Base-by-base conservation (phyloP, 2,113 vertebrate genomes). In the Semicossyphus pulcher region DNA sequence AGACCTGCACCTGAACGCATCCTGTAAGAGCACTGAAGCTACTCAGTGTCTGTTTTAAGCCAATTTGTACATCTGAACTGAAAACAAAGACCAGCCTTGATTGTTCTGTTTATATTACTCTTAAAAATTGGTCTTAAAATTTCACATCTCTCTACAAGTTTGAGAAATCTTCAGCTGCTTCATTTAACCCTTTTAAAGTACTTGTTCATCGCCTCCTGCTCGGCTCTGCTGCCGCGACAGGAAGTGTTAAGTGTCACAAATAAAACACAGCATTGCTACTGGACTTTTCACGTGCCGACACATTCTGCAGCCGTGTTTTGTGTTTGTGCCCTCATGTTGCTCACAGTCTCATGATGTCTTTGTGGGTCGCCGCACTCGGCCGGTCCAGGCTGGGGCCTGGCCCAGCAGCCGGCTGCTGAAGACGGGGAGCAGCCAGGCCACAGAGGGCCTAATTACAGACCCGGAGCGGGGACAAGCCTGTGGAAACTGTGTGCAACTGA, bases 401-500 rank as follows among this genome's bases (percentile, higher is more conserved):
- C 61, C 64, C 68, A 48, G 74, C 37, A 69, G 45, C 52, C 86
- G 8, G 78, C 75, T 68, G 84, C 76, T 76, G 71, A 20, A 61
- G 74, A 54, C 4, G 56, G 77, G 79, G 58, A 71, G 87, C 85
- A 47, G 85, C 89, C 86, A 74, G 88, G 83, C 88, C 90, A 65
- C 86, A 85, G 74, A 78, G 65, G 72, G 39, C 36, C 59, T 88
- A 88, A 91, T 91, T 88, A 91, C 90, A 90, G 88, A 80, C n/a
- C 67, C 28, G 2, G 60, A 49, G 10, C 52, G 18, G 83, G 69
- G 85, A 89, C 81, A 87, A 52, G 80, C 86, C 87, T 80, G 84
- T 91, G 88, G 89, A 89, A 91, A 91, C 78, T 84, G 63, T 86
- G 88, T 49, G 83, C 88, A 81, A 88, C 77, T 65, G 78, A 81